Conservation (phyloP, 2,113 vertebrate genomes). For the Calypte anna region DNA sequence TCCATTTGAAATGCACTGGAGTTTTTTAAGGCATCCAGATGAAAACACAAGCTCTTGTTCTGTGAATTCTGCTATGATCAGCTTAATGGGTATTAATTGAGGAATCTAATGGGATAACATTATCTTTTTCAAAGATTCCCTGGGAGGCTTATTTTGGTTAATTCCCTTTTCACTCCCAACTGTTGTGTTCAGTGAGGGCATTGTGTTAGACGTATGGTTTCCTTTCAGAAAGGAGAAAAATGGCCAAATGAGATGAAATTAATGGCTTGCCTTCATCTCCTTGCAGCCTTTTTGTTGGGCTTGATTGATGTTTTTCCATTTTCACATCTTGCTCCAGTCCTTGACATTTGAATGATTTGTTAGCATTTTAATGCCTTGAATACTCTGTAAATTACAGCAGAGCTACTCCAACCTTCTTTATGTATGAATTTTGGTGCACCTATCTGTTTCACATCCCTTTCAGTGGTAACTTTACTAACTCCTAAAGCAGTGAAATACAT, state of each 20-base stretch:
- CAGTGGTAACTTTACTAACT: background rate
- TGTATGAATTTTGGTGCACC: background rate
- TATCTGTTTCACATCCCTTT: background rate
- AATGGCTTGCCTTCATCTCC: background rate
- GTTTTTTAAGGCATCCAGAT: background rate
- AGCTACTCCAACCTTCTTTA: background rate
- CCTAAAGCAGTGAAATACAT: background rate
- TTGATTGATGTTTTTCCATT: slow-evolving; percentile 11
- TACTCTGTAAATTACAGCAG: background rate
- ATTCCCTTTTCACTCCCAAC: background rate
- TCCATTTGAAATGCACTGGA: background rate
- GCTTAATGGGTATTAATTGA: background rate
- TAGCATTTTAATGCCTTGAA: background rate
- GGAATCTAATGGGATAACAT: background rate
- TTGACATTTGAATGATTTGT: slow-evolving; percentile 23
- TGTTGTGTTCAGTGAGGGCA: background rate
- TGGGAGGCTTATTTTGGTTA: background rate
- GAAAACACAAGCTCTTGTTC: background rate
- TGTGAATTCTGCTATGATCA: background rate
- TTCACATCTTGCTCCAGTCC: background rate
- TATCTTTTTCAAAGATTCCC: background rate
- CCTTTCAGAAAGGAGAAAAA: slow-evolving; percentile 23
- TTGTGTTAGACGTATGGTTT: background rate
- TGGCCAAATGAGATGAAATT: background rate
- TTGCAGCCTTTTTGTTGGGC: background rate